Base-by-base conservation (phyloP, 2,888 invertebrate genomes). In the Stenurella melanura region DNA sequence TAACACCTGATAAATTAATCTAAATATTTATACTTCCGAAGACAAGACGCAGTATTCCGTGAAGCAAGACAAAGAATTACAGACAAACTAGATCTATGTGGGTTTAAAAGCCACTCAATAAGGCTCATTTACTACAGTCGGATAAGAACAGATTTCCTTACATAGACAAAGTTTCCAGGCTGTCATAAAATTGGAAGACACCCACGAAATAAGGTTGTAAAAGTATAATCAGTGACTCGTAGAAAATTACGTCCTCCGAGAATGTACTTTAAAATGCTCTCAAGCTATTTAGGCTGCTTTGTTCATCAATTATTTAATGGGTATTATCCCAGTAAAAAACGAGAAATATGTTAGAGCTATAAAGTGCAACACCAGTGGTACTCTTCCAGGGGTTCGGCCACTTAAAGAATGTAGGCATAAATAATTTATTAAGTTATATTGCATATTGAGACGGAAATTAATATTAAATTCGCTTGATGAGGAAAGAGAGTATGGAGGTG, bases 181-280 rank as follows among this genome's bases (percentile, higher is more conserved):
- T 7, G 18, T 64, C 63, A 18, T 64, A 64, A 64, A 64, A 64
- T 17, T 64, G 63, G 42, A 42, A 42, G 42, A 42, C 42, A 42
- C 38, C 38, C 18, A 30, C 17, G 17, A 17, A 34, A 26, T 38
- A 64, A 38, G 60, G 26, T n/a, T 64, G 38, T 34, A 64, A 64
- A 64, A 34, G 30, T 30, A 64, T 64, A 64, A 64, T 34, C 63
- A 34, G 63, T 38, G 63, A 64, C 17, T 38, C 63, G 34, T 38
- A 38, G 34, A 38, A 64, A 64, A 64, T 64, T 64, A 18, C 63
- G 38, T 38, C 18, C 18, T n/a, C 63, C 38, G 11, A 17, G 63
- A 38, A 64, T 64, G 63, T 38, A 34, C 63, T 64, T 64, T 64
- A 64, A 64, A 64, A 38, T 64, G 17, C 38, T 64, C 63, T 64